phyloP scores from a whole-genome alignment of 1,140 invertebrate species.

The Laupala kohalensis region DNA sequence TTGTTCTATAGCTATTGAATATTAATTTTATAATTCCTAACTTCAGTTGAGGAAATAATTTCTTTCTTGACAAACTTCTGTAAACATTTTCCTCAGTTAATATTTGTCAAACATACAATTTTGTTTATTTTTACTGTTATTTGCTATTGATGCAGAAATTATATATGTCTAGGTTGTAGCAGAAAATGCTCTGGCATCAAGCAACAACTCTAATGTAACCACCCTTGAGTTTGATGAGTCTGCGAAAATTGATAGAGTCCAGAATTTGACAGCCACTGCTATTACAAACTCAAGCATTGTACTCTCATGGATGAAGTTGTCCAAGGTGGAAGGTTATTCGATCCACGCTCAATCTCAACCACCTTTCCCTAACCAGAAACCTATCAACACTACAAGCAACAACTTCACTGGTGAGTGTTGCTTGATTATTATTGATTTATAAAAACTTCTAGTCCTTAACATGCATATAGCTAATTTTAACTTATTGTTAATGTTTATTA shows the following conservation, averaged over 20 bases:
- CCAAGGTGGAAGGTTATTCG: constrained; percentile 45
- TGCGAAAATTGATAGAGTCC: constrained; percentile 44
- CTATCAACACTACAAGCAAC: constrained; percentile 23
- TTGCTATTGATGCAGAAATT: too few species aligned
- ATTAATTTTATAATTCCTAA: too few species aligned
- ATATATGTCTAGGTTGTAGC: constrained; percentile 50
- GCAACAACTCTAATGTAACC: constrained; percentile 39
- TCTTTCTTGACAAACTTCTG: too few species aligned
- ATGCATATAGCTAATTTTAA: too few species aligned
- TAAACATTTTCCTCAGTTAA: too few species aligned
- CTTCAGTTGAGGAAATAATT: too few species aligned
- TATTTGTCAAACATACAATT: too few species aligned
- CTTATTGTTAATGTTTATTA: too few species aligned
- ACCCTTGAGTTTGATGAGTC: constrained; percentile 43
- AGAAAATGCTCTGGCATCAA: constrained; percentile 41
- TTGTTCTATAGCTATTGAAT: too few species aligned
- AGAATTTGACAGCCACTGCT: constrained; percentile 35
- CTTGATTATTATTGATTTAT: too few species aligned
- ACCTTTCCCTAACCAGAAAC: constrained; percentile 34
- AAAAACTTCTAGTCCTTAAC: too few species aligned
- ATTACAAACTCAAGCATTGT: constrained; percentile 35
- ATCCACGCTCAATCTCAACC: constrained; percentile 33
- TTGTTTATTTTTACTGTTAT: too few species aligned
- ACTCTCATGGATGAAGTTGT: constrained; percentile 43
- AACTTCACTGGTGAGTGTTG: constrained; percentile 19